A percentile compares a stretch with the other conserved stretches of the same genome.
Conservation (phyloP, 1,140 invertebrate species). For the Lasioglossum baleicum region DNA sequence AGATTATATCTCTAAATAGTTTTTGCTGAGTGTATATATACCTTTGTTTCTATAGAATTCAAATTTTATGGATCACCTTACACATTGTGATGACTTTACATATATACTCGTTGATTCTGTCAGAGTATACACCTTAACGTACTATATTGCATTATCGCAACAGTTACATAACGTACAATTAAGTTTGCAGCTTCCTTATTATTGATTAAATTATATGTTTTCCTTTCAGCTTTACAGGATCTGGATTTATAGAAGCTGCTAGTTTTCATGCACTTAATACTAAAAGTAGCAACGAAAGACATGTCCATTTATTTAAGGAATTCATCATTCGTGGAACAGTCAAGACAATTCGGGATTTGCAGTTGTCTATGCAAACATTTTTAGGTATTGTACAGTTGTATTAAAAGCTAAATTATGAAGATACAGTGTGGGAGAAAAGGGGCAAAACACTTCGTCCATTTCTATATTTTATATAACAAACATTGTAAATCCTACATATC, state of each 20-base stretch:
- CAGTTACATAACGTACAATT: neutral
- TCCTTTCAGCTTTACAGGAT: neutral
- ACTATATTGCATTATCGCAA: neutral
- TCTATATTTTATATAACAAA: too few relatives aligned
- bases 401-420: slow-evolving; percentile 15
- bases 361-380: neutral
- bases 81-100: neutral
- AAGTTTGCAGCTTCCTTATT: neutral
- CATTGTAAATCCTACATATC: too few relatives aligned
- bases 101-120: neutral
- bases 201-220: neutral
- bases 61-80: neutral
- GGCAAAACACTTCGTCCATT: too few relatives aligned
- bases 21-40: neutral
- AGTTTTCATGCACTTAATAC: neutral
- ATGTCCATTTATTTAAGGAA: neutral
- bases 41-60: neutral
- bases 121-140: neutral
- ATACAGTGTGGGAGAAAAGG: too few relatives aligned
- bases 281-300: neutral
- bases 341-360: neutral
- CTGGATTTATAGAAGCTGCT: neutral
- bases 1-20: neutral
- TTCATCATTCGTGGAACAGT: neutral
- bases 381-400: neutral